A percentile compares a stretch with the other conserved stretches of the same genome.
These are phyloP conservation scores for Holcopasites calliopsidis DNA, from an alignment of 1,140 invertebrate genomes.

Conservation along the genomic window DNA sequence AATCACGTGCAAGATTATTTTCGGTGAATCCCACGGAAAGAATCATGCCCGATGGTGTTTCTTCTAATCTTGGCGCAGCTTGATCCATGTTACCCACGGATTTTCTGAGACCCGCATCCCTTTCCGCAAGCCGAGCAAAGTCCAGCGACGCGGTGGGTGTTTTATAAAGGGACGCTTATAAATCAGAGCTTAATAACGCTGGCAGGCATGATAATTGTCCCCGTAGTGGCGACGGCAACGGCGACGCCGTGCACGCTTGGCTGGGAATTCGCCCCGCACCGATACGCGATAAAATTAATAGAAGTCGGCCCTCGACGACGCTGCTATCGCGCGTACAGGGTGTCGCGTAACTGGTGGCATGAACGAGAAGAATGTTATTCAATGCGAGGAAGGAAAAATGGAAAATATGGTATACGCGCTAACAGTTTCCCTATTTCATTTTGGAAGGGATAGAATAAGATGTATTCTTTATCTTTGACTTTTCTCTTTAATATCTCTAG, in stretches of 20 bases:
- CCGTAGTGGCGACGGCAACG: not conserved
- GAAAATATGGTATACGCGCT: too few species aligned
- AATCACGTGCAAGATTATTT: conserved; percentile 41
- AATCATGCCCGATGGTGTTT: not conserved
- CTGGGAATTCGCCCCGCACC: not conserved
- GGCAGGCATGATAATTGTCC: conserved; percentile 7
- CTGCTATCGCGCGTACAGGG: too few species aligned
- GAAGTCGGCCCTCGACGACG: not conserved
- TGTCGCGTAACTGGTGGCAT: too few species aligned
- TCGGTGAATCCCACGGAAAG: not conserved
- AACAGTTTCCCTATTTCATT: too few species aligned
- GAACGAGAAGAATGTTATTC: too few species aligned
- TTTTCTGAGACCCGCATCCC: conserved; percentile 32
- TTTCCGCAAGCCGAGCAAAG: not conserved
- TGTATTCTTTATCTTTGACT: too few species aligned
- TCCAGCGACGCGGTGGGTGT: not conserved
- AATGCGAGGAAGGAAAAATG: too few species aligned
- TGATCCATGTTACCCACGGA: conserved; percentile 18
- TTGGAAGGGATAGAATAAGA: too few species aligned
- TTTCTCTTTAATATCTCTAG: too few species aligned
- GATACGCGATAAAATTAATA: conserved; percentile 15
- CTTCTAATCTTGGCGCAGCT: not conserved
- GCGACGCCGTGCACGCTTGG: not conserved
- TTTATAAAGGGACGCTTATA: not conserved
- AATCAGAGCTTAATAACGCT: conserved; percentile 20